phyloP scores from a whole-genome alignment of 2,113 vertebrate genomes.

The Pimephales promelas region DNA sequence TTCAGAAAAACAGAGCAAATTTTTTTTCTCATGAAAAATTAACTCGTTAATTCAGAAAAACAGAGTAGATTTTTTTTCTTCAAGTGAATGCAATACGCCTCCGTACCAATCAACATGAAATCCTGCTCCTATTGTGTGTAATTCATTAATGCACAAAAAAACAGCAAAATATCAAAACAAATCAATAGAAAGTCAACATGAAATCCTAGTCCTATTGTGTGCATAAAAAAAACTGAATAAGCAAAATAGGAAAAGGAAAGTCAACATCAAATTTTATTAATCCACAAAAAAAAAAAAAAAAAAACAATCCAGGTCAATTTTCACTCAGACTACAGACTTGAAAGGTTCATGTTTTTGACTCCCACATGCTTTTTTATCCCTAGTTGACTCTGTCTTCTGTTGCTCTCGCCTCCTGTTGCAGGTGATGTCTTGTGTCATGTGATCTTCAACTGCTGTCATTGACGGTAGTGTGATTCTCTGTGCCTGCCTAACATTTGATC shows the following conservation, averaged over 20 bases:
- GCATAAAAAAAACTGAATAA: background rate
- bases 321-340: background rate
- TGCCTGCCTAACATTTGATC: conserved; percentile 47
- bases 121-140: background rate
- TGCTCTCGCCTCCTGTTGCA: conserved; percentile 10
- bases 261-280: background rate
- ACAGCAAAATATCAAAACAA: background rate
- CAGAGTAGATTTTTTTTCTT: too few species aligned
- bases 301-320: too few species aligned
- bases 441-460: conserved; percentile 27
- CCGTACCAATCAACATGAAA: background rate
- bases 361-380: background rate
- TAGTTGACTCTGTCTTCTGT: background rate
- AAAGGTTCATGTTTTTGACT: background rate
- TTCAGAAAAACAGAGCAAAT: too few species aligned
- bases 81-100: too few species aligned
- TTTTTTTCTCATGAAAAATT: too few species aligned
- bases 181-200: background rate
- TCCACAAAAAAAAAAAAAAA: too few species aligned
- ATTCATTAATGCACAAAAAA: background rate
- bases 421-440: conserved; percentile 34
- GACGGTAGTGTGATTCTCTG: conserved; percentile 38
- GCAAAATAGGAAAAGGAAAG: background rate
- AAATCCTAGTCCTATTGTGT: background rate
- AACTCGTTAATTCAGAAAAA: too few species aligned